These are phyloP conservation scores for Peromyscus eremicus DNA, from an alignment of 2,797 vertebrate genomes.

Conservation along the genomic window DNA sequence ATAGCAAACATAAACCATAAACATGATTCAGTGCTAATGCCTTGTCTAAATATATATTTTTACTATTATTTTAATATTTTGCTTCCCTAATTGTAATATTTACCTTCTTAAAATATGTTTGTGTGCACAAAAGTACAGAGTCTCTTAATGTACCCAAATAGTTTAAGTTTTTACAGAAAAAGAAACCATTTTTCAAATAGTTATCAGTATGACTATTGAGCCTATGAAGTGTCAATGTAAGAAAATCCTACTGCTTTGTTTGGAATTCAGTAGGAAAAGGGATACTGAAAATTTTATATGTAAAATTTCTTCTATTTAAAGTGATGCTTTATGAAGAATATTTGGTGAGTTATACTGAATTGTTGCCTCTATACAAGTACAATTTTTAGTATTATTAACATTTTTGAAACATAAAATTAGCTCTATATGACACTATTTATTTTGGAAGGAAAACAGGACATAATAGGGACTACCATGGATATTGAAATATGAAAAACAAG, in stretches of 20 bases:
- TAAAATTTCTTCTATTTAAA: not conserved
- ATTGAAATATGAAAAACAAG: conserved; percentile 1
- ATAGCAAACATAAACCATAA: not conserved
- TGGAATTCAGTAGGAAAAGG: not conserved
- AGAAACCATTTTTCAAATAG: not conserved
- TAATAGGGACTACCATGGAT: not conserved
- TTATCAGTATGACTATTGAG: not conserved
- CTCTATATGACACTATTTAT: not conserved
- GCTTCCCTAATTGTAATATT: not conserved
- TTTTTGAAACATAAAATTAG: conserved; percentile 32
- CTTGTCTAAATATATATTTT: not conserved
- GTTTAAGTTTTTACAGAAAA: conserved; percentile 24
- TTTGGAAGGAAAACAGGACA: not conserved
- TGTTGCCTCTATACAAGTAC: not conserved
- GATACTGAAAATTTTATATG: not conserved
- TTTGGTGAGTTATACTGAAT: conserved; percentile 13
- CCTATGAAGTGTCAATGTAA: not conserved
- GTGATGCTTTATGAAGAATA: conserved; percentile 30
- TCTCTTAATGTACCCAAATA: not conserved
- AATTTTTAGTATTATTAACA: conserved; percentile 24
- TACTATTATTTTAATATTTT: not conserved
- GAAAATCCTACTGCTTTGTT: not conserved
- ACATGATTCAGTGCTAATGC: not conserved
- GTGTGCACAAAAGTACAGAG: not conserved
- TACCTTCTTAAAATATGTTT: not conserved